Conservation (phyloP, 1,140 invertebrate genomes). For the Plutomurus gul region DNA sequence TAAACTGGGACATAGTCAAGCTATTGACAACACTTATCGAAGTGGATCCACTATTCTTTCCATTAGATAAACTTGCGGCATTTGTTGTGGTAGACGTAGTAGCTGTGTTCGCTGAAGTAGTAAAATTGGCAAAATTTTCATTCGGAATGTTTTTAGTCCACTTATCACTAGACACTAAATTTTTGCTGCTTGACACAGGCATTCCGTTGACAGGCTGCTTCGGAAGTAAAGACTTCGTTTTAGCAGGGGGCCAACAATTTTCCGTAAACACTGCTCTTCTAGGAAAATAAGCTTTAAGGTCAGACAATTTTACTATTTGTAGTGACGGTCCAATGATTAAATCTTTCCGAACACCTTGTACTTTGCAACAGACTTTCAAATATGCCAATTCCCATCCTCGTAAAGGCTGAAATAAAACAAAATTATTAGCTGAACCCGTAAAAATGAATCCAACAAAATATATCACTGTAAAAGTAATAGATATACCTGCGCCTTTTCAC, state of each 20-base stretch:
- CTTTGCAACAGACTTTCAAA: conserved; percentile 91
- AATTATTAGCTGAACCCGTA: no score
- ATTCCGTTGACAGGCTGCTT: conserved; percentile 27
- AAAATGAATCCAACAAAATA: not conserved
- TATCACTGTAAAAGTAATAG: not conserved
- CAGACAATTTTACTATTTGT: conserved; percentile 82
- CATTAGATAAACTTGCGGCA: not conserved
- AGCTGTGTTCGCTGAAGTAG: not conserved
- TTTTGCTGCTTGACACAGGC: not conserved
- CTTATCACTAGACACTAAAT: conserved; percentile 21
- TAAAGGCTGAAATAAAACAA: conserved; percentile 57
- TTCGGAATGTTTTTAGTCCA: conserved; percentile 39
- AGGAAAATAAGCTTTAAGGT: conserved; percentile 88
- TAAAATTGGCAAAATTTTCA: conserved; percentile 34
- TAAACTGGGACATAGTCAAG: not conserved
- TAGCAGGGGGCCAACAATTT: conserved; percentile 48
- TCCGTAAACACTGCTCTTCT: conserved; percentile 75
- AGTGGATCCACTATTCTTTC: not conserved
- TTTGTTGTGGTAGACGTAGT: not conserved
- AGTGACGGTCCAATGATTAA: conserved; percentile 86
- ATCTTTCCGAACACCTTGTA: conserved; percentile 88
- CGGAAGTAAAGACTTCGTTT: conserved; percentile 47
- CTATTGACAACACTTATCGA: conserved; percentile 11
- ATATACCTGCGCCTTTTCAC: conserved; percentile 75
- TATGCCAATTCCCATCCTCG: conserved; percentile 90